Base-by-base conservation (phyloP, 1,140 invertebrate species). In the Ceratitis capitata region DNA sequence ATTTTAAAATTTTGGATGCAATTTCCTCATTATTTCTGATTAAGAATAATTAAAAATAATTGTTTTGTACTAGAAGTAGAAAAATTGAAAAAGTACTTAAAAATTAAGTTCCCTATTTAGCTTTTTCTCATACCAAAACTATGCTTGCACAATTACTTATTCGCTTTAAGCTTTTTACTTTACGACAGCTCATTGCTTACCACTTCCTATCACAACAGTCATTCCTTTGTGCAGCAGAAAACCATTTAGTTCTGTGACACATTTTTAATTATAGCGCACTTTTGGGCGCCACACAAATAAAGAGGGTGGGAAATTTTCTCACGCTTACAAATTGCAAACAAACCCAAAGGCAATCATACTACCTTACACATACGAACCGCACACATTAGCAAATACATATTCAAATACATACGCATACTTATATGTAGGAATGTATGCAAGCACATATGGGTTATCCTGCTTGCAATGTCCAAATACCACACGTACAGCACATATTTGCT, bases 211-310 rank as follows among this genome's bases (percentile, higher is more conserved):
- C 32, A 19, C 61, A 35, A 6, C n/a, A n/a, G n/a, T 9, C 39
- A 78, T n/a, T 45, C 39, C 10, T 78, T 45, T 78, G 42, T 78
- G 39, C 5, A n/a, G 3, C n/a, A 47, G 9, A 78, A n/a, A 78
- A 2, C 69, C 39, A 47, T 78, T 78, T 47, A 45, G n/a, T 35
- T n/a, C 32, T 23, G 35, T 78, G 69, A 45, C 69, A 78, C 32
- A 78, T 78, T 78, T 78, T 78, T 78, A 78, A 78, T 78, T 78
- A 78, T 45, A 78, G n/a, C 39, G 23, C 69, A 78, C 69, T 45
- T 78, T 47, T 12, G 5, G n/a, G 10, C n/a, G 23, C 23, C 23
- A n/a, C 14, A 23, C 39, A 47, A 3, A 45, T 1, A 47, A 10
- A 19, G 26, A 35, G 10, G n/a, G 1, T 26, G n/a, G 10, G 12